phyloP scores from a whole-genome alignment of 2,113 vertebrate genomes.

The Pelusios castaneus region DNA sequence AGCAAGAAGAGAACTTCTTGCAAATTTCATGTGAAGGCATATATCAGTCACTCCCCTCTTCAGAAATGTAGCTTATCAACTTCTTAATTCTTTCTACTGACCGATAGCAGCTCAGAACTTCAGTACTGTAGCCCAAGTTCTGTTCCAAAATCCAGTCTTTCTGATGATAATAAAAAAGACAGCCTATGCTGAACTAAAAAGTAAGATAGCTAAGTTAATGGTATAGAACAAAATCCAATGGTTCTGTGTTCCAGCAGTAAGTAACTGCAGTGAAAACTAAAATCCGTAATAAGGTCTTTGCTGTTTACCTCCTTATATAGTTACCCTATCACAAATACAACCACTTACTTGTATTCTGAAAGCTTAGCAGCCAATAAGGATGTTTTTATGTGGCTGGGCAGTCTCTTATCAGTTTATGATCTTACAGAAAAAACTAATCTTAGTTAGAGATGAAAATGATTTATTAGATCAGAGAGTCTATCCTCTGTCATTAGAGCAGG shows the following conservation, averaged over 20 bases:
- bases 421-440: neutral
- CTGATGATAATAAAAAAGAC: constrained; percentile 21
- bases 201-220: neutral
- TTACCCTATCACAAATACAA: neutral
- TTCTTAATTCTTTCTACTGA: constrained; percentile 54
- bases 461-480: constrained; percentile 6
- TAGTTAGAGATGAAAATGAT: constrained; percentile 38
- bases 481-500: constrained; percentile 23
- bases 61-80: neutral
- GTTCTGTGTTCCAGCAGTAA: neutral
- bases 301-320: neutral
- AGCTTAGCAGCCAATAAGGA: neutral
- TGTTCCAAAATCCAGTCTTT: constrained; percentile 51
- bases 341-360: neutral
- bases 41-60: constrained; percentile 10
- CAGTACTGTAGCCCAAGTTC: constrained; percentile 17
- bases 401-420: constrained; percentile 6
- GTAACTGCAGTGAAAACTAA: neutral
- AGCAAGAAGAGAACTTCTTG: neutral
- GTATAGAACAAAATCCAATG: neutral
- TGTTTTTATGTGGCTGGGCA: neutral
- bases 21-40: constrained; percentile 21
- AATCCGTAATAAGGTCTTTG: neutral
- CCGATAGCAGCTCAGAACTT: constrained; percentile 19
- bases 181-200: neutral